phyloP scores from a whole-genome alignment of 2,113 vertebrate genomes.

The Spilogale gracilis region DNA sequence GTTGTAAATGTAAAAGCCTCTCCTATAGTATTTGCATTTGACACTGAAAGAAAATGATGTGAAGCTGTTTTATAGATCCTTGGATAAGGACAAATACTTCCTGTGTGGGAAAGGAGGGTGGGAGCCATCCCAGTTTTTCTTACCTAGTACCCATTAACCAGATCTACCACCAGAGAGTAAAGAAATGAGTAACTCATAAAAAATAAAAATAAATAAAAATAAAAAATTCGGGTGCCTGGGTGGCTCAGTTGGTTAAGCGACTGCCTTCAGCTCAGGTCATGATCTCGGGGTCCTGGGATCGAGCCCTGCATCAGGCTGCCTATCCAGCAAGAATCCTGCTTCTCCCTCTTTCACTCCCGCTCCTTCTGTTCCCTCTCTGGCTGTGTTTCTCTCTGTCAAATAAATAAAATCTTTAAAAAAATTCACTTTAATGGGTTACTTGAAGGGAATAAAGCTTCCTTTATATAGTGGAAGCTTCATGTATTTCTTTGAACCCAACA shows the following conservation, averaged over 20 bases:
- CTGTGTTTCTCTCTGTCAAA: no score
- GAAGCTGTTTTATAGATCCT: neutral
- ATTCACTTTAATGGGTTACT: neutral
- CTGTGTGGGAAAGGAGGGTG: fast-evolving
- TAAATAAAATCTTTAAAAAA: no score
- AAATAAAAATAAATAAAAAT: neutral
- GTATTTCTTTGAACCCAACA: neutral
- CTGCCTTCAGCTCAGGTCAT: no score
- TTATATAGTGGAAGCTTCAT: neutral
- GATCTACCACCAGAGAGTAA: fast-evolving
- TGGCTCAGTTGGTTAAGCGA: no score
- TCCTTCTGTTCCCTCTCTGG: no score
- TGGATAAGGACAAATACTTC: neutral
- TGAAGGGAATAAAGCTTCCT: neutral
- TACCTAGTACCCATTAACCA: neutral
- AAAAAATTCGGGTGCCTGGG: no score
- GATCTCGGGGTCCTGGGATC: no score
- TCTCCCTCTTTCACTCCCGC: no score
- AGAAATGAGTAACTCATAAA: neutral
- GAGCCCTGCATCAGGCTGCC: no score
- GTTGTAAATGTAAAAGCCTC: neutral
- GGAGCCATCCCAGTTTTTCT: neutral
- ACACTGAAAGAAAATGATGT: neutral
- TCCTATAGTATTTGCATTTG: neutral
- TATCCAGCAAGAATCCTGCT: no score